A percentile compares a stretch with the other conserved stretches of the same genome.
phyloP scores from a whole-genome alignment of 2,888 invertebrate genomes.

The Emmelina monodactyla region DNA sequence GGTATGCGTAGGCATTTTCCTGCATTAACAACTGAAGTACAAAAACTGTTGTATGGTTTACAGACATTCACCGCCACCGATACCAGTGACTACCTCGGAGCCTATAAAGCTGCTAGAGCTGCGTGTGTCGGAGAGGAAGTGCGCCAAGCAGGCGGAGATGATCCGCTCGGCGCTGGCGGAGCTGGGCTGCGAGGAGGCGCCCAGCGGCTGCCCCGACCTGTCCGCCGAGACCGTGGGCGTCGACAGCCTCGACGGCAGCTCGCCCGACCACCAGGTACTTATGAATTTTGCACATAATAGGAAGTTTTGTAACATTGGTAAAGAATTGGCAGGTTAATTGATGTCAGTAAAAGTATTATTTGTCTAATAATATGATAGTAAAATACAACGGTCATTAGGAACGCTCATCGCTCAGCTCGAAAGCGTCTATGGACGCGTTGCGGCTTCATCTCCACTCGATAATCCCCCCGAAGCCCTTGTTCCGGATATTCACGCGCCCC shows the following conservation, averaged over 20 bases:
- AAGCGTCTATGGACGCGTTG: slow-evolving; percentile 55
- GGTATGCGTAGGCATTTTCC: too few species aligned
- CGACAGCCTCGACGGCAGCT: slow-evolving; percentile 69
- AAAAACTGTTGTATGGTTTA: too few species aligned
- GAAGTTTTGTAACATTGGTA: too few species aligned
- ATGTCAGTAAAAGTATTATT: background rate
- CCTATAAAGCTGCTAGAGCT: slow-evolving; percentile 81
- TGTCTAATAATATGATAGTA: too few species aligned
- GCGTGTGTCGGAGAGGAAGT: slow-evolving; percentile 83
- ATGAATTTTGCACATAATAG: background rate
- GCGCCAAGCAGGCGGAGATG: slow-evolving; percentile 82
- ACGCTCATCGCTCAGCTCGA: slow-evolving; percentile 61
- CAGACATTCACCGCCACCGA: slow-evolving; percentile 58
- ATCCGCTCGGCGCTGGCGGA: slow-evolving; percentile 86
- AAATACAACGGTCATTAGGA: slow-evolving; percentile 34
- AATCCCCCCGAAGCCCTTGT: slow-evolving; percentile 66
- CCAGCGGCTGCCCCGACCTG: slow-evolving; percentile 84
- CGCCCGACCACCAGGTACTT: slow-evolving; percentile 71
- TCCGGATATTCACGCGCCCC: slow-evolving; percentile 71
- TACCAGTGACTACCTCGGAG: slow-evolving; percentile 53
- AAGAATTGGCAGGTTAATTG: too few species aligned
- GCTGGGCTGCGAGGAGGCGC: slow-evolving; percentile 86
- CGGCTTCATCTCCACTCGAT: slow-evolving; percentile 65
- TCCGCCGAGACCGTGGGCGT: slow-evolving; percentile 76
- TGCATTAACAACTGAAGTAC: too few species aligned